Base-by-base conservation (phyloP, 2,113 vertebrate genomes). In the Protomyctophum bolini region DNA sequence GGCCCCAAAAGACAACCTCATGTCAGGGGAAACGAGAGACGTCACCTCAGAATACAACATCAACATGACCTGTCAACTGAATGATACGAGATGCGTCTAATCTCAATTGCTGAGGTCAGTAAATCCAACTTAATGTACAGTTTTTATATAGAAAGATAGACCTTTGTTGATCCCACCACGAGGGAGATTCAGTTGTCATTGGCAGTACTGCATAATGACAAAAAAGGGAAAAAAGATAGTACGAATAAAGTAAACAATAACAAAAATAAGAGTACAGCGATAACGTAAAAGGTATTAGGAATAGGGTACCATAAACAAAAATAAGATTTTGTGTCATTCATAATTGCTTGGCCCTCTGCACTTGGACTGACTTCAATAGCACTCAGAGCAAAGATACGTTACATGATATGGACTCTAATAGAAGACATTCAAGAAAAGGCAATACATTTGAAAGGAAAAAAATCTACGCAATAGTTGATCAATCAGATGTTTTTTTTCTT, bases 31-130 rank as follows among this genome's bases (percentile, higher is more conserved):
- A 82, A 60, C 48, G 57, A 12, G 10, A 28, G 54, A 77, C 62
- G 56, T 58, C 21, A 41, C 66, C 58, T 61, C 57, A 64, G 65
- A 49, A 47, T 0, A 21, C 21, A 71, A 11, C 57, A 15, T 58
- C 56, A 7, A 54, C 56, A 12, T 65, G 45, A 67, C 55, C 21
- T 3, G 33, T 41, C 33, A 41, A 6, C 45, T 9, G 60, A 77
- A 63, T 61, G 15, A 59, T 21, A 21, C 21, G 21, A 21, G 21
- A 2, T 6, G 0, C 12, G 58, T 15, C 21, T 8, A 45, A 69
- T 61, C 33, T n/a, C 29, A 61, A 12, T 11, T 2, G 33, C 29
- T 11, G 59, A 29, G 72, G 72, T 80, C 56, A 78, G 60, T 66
- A 68, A 21, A 28, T 50, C n/a, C 6, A 63, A 21, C 33, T n/a